Evolutionary conservation across 2,113 vertebrate species (phyloP).

Genomic region (Circaetus cinerascens): DNA sequence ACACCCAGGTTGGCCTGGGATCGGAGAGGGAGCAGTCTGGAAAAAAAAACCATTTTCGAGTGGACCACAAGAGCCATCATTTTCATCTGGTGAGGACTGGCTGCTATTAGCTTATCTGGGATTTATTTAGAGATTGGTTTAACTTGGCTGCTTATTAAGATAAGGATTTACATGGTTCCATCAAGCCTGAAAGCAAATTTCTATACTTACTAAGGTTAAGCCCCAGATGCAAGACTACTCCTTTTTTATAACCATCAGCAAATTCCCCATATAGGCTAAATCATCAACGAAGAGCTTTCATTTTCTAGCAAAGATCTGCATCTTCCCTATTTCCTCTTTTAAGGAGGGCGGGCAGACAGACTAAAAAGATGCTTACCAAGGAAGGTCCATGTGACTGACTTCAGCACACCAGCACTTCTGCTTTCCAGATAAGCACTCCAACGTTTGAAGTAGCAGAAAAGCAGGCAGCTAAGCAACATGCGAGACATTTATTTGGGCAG

Average conservation of each 20-base stretch:
- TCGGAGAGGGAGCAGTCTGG: not conserved
- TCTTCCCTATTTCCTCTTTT: not conserved
- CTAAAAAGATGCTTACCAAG: not conserved
- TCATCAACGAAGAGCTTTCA: not conserved
- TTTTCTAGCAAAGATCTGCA: not conserved
- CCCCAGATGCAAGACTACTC: not conserved
- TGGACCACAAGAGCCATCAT: not conserved
- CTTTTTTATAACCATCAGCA: not conserved
- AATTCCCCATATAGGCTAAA: not conserved
- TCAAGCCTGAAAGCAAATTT: constrained; percentile 23
- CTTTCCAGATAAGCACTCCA: not conserved
- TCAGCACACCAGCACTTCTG: not conserved
- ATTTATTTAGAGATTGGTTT: constrained; percentile 36
- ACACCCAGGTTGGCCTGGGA: not conserved
- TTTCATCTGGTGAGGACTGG: not conserved
- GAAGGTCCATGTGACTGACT: not conserved
- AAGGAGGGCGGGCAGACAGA: not conserved
- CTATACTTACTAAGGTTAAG: not conserved
- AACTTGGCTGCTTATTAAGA: constrained; percentile 32
- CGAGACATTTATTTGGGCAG: not conserved
- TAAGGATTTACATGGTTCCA: constrained; percentile 12
- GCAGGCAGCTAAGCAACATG: not conserved
- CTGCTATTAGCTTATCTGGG: not conserved
- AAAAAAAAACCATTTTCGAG: not conserved
- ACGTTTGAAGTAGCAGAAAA: not conserved